A percentile compares a stretch with the other conserved stretches of the same genome.
Evolutionary conservation across 2,888 invertebrate species (phyloP).

Genomic region (Heteromyza rotundicornis): DNA sequence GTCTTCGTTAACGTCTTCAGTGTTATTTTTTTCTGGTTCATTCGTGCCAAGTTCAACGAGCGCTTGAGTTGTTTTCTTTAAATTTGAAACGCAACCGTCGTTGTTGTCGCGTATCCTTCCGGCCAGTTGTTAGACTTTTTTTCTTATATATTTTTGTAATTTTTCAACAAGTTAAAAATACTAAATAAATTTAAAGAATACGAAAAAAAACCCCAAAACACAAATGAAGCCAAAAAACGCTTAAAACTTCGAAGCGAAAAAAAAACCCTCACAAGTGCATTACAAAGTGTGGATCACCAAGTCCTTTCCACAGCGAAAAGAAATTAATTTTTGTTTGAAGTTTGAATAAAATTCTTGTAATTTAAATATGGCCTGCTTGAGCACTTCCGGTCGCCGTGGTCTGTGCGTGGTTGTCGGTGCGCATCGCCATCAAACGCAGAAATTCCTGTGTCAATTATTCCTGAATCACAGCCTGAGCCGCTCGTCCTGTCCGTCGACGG

Average conservation of each 20-base stretch:
- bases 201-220: background rate
- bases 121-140: too few relatives aligned
- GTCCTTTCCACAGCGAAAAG: constrained; percentile 2
- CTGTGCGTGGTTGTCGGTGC: constrained; percentile 47
- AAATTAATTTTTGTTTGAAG: constrained; percentile 17
- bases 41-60: constrained; percentile 8
- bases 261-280: background rate
- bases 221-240: constrained; percentile 1
- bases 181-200: too few relatives aligned
- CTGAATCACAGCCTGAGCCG: constrained; percentile 40
- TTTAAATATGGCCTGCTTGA: constrained; percentile 55
- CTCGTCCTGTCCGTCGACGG: constrained; percentile 11
- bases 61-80: constrained; percentile 2
- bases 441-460: constrained; percentile 50
- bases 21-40: background rate
- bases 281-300: background rate
- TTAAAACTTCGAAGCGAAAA: background rate
- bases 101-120: too few relatives aligned
- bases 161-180: background rate
- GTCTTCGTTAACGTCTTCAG: constrained; percentile 24
- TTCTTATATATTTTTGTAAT: background rate
- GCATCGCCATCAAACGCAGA: constrained; percentile 52
- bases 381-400: constrained; percentile 56
- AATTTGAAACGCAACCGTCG: too few relatives aligned
- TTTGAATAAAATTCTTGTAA: constrained; percentile 24